Conservation (phyloP, 2,888 invertebrate genomes). For the Papilio demoleus region DNA sequence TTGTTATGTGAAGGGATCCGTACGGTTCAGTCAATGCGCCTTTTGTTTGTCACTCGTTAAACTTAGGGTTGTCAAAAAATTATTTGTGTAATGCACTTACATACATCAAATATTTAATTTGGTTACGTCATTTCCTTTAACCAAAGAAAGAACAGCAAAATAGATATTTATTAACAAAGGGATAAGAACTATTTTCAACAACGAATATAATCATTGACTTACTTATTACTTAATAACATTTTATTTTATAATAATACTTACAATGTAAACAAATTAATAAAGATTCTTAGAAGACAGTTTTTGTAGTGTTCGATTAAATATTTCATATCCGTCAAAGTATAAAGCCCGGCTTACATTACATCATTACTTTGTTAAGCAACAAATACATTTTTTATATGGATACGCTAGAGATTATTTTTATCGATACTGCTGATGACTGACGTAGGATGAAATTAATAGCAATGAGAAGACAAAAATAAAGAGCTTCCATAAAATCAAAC, state of each 20-base stretch:
- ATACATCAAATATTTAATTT: background rate
- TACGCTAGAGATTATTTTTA: slow-evolving; percentile 38
- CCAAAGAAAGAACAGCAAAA: background rate
- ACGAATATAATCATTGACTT: too few relatives aligned
- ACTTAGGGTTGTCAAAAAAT: slow-evolving; percentile 56
- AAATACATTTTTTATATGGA: slow-evolving; percentile 39
- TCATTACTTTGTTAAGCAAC: slow-evolving; percentile 40
- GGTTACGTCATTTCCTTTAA: background rate
- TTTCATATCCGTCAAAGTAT: slow-evolving; percentile 17
- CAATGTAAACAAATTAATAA: background rate
- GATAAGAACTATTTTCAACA: too few relatives aligned
- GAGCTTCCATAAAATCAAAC: slow-evolving; percentile 38
- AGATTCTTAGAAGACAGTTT: slow-evolving; percentile 13
- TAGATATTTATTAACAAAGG: background rate
- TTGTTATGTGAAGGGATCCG: slow-evolving; percentile 66
- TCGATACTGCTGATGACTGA: slow-evolving; percentile 40
- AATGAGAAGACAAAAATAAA: slow-evolving; percentile 44
- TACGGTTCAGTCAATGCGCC: slow-evolving; percentile 66
- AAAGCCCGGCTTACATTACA: slow-evolving; percentile 28
- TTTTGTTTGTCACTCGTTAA: slow-evolving; percentile 60
- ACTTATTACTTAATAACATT: background rate
- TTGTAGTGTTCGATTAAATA: slow-evolving; percentile 31
- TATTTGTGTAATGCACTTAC: slow-evolving; percentile 19
- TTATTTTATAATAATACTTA: background rate
- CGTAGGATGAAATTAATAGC: slow-evolving; percentile 51